Evolutionary conservation across 2,113 vertebrate genomes (phyloP).

Genomic region (Thunnus thynnus): DNA sequence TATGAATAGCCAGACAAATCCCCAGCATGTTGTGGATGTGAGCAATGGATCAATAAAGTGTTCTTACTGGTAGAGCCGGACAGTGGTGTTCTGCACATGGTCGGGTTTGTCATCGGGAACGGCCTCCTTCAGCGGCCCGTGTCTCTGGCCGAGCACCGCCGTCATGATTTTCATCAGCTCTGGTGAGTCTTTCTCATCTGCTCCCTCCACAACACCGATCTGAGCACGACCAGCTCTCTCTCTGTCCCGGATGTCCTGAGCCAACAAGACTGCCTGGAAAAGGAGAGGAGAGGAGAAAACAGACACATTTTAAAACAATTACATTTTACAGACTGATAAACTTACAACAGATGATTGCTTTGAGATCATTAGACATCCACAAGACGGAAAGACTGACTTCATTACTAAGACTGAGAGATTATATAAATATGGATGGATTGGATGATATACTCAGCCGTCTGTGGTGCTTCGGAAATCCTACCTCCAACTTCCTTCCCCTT

Average conservation of each 20-base stretch:
- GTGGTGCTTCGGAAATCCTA: too few species aligned
- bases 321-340: too few species aligned
- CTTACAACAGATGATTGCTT: too few species aligned
- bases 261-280: conserved; percentile 87
- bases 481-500: too few species aligned
- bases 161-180: conserved; percentile 91
- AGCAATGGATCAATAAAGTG: not conserved
- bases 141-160: conserved; percentile 87
- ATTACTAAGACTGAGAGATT: not conserved
- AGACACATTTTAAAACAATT: too few species aligned
- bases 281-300: too few species aligned
- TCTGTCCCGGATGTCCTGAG: conserved; percentile 90
- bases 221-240: conserved; percentile 90
- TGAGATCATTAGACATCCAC: too few species aligned
- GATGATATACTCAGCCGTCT: too few species aligned
- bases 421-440: not conserved
- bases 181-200: conserved; percentile 79
- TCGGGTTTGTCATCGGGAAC: conserved; percentile 80
- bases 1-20: not conserved
- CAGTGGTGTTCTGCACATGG: conserved; percentile 75
- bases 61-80: conserved; percentile 90
- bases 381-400: not conserved
- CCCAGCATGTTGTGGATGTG: not conserved
- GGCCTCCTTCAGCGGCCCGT: conserved; percentile 78
- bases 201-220: conserved; percentile 89